Evolutionary conservation across 1,140 invertebrate genomes (phyloP).

Genomic region (Dreissena polymorpha): DNA sequence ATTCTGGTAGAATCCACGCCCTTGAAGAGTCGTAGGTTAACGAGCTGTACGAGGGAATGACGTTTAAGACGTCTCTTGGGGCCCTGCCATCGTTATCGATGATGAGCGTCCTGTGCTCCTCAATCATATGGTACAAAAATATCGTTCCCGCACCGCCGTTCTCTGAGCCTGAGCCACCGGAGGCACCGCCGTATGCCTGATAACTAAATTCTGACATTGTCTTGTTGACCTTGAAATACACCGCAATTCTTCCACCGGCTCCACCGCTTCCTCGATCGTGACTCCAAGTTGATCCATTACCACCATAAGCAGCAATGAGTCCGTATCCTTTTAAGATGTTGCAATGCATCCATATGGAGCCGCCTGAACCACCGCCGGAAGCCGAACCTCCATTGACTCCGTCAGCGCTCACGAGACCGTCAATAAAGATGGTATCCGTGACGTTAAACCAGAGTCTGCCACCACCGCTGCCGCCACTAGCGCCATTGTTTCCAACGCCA

Average conservation of each 20-base stretch:
- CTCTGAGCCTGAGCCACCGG: conserved; percentile 59
- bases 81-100: conserved; percentile 67
- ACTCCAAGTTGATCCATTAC: conserved; percentile 57
- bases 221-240: conserved; percentile 68
- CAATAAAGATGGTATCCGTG: conserved; percentile 68
- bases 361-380: conserved; percentile 69
- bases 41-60: conserved; percentile 65
- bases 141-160: conserved; percentile 71
- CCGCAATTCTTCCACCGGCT: conserved; percentile 68
- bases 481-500: conserved; percentile 51
- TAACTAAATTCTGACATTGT: conserved; percentile 68
- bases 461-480: conserved; percentile 66
- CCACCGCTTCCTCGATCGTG: conserved; percentile 66
- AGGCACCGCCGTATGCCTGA: conserved; percentile 63
- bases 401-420: conserved; percentile 68
- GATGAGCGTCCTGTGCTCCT: conserved; percentile 70
- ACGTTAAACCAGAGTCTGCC: conserved; percentile 74
- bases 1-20: conserved; percentile 70
- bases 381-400: conserved; percentile 59
- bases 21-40: conserved; percentile 65
- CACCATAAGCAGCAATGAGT: conserved; percentile 67
- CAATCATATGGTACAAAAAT: conserved; percentile 68
- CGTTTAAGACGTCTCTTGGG: conserved; percentile 59
- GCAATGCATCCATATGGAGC: conserved; percentile 72
- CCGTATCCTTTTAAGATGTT: conserved; percentile 70